phyloP scores from a whole-genome alignment of 1,140 invertebrate species.

The Formica selysi region DNA sequence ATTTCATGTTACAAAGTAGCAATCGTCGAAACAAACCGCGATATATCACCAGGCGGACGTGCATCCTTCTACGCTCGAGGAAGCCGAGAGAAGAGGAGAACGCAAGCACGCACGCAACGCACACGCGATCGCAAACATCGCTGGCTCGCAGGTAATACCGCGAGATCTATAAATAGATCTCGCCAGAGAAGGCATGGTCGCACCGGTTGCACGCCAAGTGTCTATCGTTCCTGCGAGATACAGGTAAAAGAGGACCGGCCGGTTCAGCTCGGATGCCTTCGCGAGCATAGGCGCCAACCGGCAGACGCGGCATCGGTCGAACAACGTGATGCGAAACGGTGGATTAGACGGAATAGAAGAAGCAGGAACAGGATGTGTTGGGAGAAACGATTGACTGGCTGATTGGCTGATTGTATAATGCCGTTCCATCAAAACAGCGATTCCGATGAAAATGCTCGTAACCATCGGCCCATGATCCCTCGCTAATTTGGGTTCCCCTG shows the following conservation, averaged over 20 bases:
- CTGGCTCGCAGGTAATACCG: slow-evolving; percentile 80
- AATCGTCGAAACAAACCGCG: slow-evolving; percentile 35
- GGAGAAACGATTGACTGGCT: background rate
- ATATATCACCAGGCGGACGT: slow-evolving; percentile 33
- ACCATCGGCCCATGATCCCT: background rate
- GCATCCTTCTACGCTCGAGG: slow-evolving; percentile 29
- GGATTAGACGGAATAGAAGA: slow-evolving; percentile 46
- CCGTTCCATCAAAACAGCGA: background rate
- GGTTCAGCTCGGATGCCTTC: slow-evolving; percentile 78
- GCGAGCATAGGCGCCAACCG: slow-evolving; percentile 68
- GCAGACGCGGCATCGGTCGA: slow-evolving; percentile 13
- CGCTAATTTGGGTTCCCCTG: background rate
- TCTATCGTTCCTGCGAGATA: slow-evolving; percentile 69
- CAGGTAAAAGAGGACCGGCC: slow-evolving; percentile 67
- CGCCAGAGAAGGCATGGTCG: slow-evolving; percentile 64
- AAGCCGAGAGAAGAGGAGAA: slow-evolving; percentile 28
- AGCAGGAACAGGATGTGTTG: slow-evolving; percentile 1
- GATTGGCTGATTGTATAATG: slow-evolving; percentile 27
- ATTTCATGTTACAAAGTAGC: slow-evolving; percentile 34
- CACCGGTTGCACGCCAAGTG: slow-evolving; percentile 76
- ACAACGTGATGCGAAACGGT: slow-evolving; percentile 29
- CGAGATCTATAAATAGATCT: slow-evolving; percentile 82
- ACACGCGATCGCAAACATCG: slow-evolving; percentile 53
- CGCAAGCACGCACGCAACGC: slow-evolving; percentile 7
- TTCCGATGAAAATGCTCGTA: slow-evolving; percentile 27